These are phyloP conservation scores for Coenonympha glycerion DNA, from an alignment of 2,888 invertebrate species.

Conservation along the genomic window DNA sequence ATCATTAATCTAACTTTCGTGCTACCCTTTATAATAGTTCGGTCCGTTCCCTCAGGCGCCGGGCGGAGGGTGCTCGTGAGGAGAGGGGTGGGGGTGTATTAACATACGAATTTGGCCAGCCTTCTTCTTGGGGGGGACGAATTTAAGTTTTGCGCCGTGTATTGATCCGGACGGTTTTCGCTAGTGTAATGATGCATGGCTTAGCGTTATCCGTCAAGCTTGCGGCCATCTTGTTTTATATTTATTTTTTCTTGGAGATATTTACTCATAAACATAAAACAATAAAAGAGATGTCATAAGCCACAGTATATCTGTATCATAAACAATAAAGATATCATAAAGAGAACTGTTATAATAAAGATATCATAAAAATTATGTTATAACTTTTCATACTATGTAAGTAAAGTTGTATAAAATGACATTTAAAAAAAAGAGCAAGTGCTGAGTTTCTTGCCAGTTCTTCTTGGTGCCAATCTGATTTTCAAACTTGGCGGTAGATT, in stretches of 20 bases:
- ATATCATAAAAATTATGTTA: too few relatives aligned
- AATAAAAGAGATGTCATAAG: too few relatives aligned
- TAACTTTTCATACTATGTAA: too few relatives aligned
- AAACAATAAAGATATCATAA: too few relatives aligned
- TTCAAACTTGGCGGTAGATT: too few relatives aligned
- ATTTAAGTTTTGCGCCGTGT: constrained; percentile 72
- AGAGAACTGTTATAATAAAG: too few relatives aligned
- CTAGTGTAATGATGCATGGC: constrained; percentile 41
- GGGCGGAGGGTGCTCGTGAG: constrained; percentile 40
- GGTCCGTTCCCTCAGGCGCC: constrained; percentile 60
- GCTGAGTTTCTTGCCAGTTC: too few relatives aligned
- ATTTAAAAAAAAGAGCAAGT: too few relatives aligned
- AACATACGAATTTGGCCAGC: constrained; percentile 74
- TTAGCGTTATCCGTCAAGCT: constrained; percentile 28
- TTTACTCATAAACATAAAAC: not conserved
- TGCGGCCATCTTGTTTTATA: constrained; percentile 19
- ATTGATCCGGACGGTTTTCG: constrained; percentile 63
- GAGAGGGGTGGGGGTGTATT: constrained; percentile 49
- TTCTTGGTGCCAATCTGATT: too few relatives aligned
- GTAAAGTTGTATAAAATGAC: too few relatives aligned
- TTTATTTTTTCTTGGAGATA: not conserved
- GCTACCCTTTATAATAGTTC: constrained; percentile 77
- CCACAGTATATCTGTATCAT: too few relatives aligned
- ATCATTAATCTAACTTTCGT: constrained; percentile 78
- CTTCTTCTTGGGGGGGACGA: constrained; percentile 69